Percentiles rank a stretch among this genome's conserved stretches.
Conservation (phyloP, 2,888 invertebrate species). For the Serripes groenlandicus region DNA sequence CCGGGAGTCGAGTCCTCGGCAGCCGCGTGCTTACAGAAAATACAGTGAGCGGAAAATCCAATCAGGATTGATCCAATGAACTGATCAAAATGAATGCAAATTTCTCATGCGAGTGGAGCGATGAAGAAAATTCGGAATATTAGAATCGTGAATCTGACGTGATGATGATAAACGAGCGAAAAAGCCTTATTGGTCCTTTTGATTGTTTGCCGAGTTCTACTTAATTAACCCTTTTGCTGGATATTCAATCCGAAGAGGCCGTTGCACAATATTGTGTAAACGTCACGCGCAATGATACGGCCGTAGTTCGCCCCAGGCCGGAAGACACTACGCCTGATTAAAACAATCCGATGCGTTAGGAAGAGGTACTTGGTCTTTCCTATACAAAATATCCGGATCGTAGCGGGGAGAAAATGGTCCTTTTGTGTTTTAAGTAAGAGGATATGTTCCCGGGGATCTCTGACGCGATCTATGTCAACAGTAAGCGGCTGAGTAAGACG, state of each 20-base stretch:
- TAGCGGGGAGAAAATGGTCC: constrained; percentile 41
- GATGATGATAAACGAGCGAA: constrained; percentile 67
- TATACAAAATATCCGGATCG: constrained; percentile 49
- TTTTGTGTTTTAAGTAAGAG: constrained; percentile 60
- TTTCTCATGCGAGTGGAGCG: constrained; percentile 63
- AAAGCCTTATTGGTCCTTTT: constrained; percentile 63
- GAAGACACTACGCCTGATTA: constrained; percentile 66
- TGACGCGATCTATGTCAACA: constrained; percentile 58
- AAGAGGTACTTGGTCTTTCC: constrained; percentile 49
- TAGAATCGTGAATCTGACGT: constrained; percentile 66
- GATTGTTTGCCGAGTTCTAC: constrained; percentile 62
- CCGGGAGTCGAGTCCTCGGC: constrained; percentile 42
- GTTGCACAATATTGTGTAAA: constrained; percentile 72
- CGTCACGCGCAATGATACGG: constrained; percentile 67
- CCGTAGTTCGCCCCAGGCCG: constrained; percentile 56
- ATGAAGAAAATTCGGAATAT: constrained; percentile 67
- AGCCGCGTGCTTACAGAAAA: constrained; percentile 52
- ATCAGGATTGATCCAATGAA: constrained; percentile 58
- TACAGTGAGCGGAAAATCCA: constrained; percentile 65
- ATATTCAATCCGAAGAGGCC: constrained; percentile 60
- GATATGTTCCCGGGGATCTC: constrained; percentile 58
- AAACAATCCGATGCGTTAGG: constrained; percentile 60
- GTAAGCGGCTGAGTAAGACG: constrained; percentile 59
- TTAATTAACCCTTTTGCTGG: constrained; percentile 65
- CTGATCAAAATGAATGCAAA: constrained; percentile 69